Evolutionary conservation across 2,113 vertebrate genomes (phyloP).

Genomic region (Cepphus grylle): DNA sequence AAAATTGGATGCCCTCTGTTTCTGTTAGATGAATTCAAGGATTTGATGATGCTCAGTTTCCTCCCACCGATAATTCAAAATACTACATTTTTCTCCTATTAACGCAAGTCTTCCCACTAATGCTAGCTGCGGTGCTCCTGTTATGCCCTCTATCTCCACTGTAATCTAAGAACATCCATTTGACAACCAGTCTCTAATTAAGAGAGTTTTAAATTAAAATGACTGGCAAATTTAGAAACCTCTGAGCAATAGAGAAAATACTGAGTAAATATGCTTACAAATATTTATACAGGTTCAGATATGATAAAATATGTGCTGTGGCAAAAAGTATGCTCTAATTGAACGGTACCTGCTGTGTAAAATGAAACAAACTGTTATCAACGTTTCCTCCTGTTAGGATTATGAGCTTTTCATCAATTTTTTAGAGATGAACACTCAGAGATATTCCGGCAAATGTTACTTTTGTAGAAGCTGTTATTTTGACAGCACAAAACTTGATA

Average conservation of each 20-base stretch:
- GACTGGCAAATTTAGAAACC: constrained; percentile 20
- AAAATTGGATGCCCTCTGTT: constrained; percentile 20
- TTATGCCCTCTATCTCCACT: background rate
- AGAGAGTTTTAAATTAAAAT: constrained; percentile 40
- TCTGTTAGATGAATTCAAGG: constrained; percentile 18
- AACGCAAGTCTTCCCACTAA: background rate
- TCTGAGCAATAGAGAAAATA: constrained; percentile 34
- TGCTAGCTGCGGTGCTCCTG: background rate
- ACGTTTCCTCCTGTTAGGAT: constrained; percentile 1
- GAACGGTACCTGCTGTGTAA: constrained; percentile 46
- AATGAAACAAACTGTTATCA: constrained; percentile 51
- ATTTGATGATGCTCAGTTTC: constrained; percentile 33
- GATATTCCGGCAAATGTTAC: constrained; percentile 12
- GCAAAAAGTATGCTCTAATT: constrained; percentile 33
- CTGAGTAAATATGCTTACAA: constrained; percentile 47
- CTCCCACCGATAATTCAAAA: background rate
- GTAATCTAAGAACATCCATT: background rate
- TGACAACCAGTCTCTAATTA: constrained; percentile 52
- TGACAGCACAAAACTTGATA: constrained; percentile 25
- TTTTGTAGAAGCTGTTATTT: constrained; percentile 53
- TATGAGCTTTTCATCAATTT: constrained; percentile 1
- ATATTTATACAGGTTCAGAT: constrained; percentile 40
- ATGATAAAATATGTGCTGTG: constrained; percentile 37
- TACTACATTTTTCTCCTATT: background rate
- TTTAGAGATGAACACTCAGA: background rate